These are phyloP conservation scores for Microvelia longipes DNA, from an alignment of 1,140 invertebrate genomes.

Conservation along the genomic window DNA sequence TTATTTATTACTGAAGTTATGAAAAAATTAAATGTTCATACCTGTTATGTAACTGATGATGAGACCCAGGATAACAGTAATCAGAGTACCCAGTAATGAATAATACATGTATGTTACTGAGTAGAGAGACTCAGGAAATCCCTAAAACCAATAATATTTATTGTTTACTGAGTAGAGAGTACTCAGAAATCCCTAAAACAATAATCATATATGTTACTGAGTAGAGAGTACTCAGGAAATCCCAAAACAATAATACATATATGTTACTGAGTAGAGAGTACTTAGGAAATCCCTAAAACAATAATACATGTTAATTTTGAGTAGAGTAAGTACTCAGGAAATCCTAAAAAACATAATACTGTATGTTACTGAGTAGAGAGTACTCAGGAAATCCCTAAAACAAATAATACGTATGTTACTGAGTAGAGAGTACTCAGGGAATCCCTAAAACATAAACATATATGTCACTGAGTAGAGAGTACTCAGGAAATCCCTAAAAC, in stretches of 20 bases:
- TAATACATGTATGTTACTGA: conserved; percentile 63
- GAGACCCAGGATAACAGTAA: conserved; percentile 45
- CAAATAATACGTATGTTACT: conserved; percentile 61
- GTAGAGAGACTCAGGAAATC: conserved; percentile 40
- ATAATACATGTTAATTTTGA: conserved; percentile 14
- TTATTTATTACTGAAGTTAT: neutral
- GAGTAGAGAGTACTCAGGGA: conserved; percentile 28
- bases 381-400: conserved; percentile 46
- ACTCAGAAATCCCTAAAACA: neutral
- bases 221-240: conserved; percentile 39
- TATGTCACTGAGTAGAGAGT: conserved; percentile 25
- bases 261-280: conserved; percentile 47
- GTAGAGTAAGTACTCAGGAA: neutral
- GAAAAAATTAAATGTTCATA: conserved; percentile 14
- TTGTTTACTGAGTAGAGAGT: no score
- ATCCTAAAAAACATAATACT: conserved; percentile 11
- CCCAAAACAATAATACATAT: conserved; percentile 59
- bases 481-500: conserved; percentile 44
- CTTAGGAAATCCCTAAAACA: conserved; percentile 36
- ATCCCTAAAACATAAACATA: neutral
- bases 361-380: conserved; percentile 17
- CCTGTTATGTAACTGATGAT: conserved; percentile 46
- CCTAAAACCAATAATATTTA: conserved; percentile 29
- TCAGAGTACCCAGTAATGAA: conserved; percentile 46
- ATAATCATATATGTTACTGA: neutral